Percentiles rank a stretch among this genome's conserved stretches.
Conservation (phyloP, 2,888 invertebrate genomes). For the Drosophila mettleri region DNA sequence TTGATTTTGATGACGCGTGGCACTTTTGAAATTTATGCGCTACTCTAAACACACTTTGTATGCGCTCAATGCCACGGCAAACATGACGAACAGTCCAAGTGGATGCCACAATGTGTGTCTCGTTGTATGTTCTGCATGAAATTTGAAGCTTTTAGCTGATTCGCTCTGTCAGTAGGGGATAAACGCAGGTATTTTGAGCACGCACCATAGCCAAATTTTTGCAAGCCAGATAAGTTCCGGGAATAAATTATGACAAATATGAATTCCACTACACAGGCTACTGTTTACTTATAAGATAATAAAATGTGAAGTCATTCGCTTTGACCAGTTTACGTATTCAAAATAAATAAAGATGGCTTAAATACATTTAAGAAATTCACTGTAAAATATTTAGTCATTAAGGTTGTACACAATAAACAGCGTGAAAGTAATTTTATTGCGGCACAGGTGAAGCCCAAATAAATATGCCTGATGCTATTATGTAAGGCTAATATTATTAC, state of each 20-base stretch:
- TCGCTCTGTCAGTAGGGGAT: conserved; percentile 43
- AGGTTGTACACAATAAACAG: background rate
- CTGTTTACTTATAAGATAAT: conserved; percentile 33
- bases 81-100: conserved; percentile 60
- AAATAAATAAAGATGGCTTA: conserved; percentile 1
- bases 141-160: conserved; percentile 66
- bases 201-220: conserved; percentile 23
- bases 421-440: no score
- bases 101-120: background rate
- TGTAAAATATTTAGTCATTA: no score
- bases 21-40: conserved; percentile 77
- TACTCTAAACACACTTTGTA: conserved; percentile 74
- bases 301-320: conserved; percentile 32
- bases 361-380: background rate
- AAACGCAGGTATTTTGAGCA: conserved; percentile 55
- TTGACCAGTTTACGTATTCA: conserved; percentile 22
- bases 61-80: conserved; percentile 59
- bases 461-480: no score
- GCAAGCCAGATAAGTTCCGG: conserved; percentile 10
- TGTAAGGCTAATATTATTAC: no score
- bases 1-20: conserved; percentile 79
- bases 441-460: no score
- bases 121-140: conserved; percentile 44
- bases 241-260: conserved; percentile 51
- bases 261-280: conserved; percentile 13